phyloP scores from a whole-genome alignment of 2,113 vertebrate genomes.

The Coturnix japonica region DNA sequence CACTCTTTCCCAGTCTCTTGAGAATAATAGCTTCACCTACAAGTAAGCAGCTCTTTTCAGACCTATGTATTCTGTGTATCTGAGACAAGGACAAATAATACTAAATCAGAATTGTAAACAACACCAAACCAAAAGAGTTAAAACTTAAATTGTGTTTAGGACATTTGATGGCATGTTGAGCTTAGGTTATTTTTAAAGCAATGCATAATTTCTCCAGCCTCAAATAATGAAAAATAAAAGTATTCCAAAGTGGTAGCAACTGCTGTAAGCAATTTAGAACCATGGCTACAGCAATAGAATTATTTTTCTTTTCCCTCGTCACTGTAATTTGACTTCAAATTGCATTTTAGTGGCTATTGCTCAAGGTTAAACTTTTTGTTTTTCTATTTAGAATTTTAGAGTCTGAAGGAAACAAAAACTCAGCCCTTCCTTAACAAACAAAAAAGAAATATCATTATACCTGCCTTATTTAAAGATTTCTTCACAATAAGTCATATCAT shows the following conservation, averaged over 20 bases:
- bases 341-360: background rate
- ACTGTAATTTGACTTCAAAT: constrained; percentile 6
- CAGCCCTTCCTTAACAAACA: background rate
- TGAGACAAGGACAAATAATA: background rate
- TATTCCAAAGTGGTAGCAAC: background rate
- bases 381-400: background rate
- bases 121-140: background rate
- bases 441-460: background rate
- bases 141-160: background rate
- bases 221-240: background rate
- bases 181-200: background rate
- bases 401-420: background rate
- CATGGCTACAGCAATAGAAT: background rate
- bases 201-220: background rate
- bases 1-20: background rate
- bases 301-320: background rate
- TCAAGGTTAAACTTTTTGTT: background rate
- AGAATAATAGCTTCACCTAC: background rate
- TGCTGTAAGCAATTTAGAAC: background rate
- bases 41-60: background rate
- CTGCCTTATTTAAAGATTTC: background rate
- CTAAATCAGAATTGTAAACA: background rate
- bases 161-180: background rate
- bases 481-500: background rate
- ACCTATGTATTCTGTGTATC: background rate